phyloP scores from a whole-genome alignment of 30 jellyfish, hydroid and myxozoan species.

The Chrysaora quinquecirrha region DNA sequence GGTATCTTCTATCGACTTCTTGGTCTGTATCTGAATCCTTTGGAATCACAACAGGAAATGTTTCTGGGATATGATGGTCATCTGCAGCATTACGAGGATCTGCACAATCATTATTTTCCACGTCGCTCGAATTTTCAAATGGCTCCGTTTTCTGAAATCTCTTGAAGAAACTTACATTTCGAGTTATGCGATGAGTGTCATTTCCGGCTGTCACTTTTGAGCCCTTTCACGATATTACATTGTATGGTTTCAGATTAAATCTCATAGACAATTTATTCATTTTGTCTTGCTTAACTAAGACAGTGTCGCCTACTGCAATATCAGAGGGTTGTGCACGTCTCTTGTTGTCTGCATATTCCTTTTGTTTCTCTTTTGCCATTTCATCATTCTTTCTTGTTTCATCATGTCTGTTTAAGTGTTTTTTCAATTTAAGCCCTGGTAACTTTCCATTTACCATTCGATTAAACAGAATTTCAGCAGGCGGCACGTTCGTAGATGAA shows the following conservation, averaged over 20 bases:
- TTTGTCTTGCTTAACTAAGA: conserved; percentile 24
- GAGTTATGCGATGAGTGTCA: neutral
- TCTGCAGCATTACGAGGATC: neutral
- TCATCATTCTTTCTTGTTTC: conserved; percentile 38
- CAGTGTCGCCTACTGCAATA: conserved; percentile 45
- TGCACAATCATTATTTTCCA: neutral
- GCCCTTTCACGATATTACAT: conserved; percentile 32
- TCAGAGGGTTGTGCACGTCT: conserved; percentile 41
- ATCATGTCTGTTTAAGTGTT: conserved; percentile 2
- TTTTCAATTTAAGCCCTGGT: neutral
- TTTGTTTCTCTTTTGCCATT: neutral
- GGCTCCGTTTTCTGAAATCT: neutral
- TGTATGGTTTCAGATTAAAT: conserved; percentile 30
- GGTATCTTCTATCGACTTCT: neutral
- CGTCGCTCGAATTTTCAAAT: neutral
- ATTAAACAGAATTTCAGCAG: conserved; percentile 26
- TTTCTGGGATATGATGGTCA: neutral
- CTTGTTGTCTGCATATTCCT: conserved; percentile 25
- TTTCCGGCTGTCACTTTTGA: conserved; percentile 39
- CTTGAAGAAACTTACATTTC: neutral
- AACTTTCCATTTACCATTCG: neutral
- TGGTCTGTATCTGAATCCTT: neutral
- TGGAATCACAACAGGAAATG: neutral
- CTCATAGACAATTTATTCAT: conserved; percentile 19
- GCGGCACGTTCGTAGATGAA: conserved; percentile 27